Evolutionary conservation across 2,113 vertebrate species (phyloP).

Genomic region (Actenoides lindsayi): DNA sequence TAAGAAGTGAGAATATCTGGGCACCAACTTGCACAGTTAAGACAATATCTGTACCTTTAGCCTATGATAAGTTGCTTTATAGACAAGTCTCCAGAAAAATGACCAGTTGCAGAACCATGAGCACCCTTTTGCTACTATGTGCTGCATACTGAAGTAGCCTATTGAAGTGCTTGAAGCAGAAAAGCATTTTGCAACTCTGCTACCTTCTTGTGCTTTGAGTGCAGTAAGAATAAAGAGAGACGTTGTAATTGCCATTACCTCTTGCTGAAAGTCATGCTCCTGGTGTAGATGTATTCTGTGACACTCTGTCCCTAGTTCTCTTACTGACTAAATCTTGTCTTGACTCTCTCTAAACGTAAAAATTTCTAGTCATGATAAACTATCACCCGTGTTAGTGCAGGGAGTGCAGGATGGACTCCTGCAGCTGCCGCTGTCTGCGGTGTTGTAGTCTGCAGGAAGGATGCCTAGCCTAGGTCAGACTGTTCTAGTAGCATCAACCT

Average conservation of each 20-base stretch:
- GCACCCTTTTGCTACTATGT: not conserved
- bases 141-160: not conserved
- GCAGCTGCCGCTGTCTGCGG: not conserved
- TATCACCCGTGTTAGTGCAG: not conserved
- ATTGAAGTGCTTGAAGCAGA: not conserved
- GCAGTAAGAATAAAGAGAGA: not conserved
- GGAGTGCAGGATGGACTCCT: not conserved
- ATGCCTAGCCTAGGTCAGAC: not conserved
- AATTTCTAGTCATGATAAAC: not conserved
- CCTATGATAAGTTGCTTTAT: not conserved
- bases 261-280: not conserved
- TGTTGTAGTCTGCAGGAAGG: not conserved
- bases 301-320: not conserved
- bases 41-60: not conserved
- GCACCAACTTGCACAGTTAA: not conserved
- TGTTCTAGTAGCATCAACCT: accelerated
- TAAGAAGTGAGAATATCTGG: not conserved
- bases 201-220: not conserved
- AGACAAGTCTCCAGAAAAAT: not conserved
- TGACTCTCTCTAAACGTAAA: not conserved
- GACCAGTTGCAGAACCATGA: not conserved
- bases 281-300: not conserved
- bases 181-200: not conserved
- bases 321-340: not conserved
- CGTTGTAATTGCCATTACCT: not conserved